Percentiles rank a stretch among this genome's conserved stretches.
Conservation (phyloP, 2,888 invertebrate genomes). For the Cephus rjabovi region DNA sequence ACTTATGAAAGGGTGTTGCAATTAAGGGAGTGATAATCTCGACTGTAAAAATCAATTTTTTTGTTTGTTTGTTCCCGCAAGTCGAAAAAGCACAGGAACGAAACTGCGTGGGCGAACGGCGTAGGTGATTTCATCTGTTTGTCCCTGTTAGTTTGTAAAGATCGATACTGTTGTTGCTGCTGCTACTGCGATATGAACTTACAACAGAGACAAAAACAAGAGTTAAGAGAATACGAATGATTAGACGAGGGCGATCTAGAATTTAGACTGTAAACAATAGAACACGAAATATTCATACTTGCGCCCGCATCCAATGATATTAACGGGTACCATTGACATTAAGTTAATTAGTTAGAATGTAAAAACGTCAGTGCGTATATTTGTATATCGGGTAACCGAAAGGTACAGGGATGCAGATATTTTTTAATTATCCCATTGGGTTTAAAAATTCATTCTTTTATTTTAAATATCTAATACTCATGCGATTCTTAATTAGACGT, state of each 20-base stretch:
- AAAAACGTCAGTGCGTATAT: not conserved
- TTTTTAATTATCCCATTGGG: slow-evolving; percentile 13
- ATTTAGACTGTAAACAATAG: not conserved
- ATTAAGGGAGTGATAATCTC: slow-evolving; percentile 21
- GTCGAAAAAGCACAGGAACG: not conserved
- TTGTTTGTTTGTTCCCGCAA: not conserved
- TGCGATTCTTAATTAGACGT: slow-evolving; percentile 27
- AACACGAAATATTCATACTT: slow-evolving; percentile 3
- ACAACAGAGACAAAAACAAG: not conserved
- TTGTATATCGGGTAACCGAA: slow-evolving; percentile 10
- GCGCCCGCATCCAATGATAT: slow-evolving; percentile 22
- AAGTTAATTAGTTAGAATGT: slow-evolving; percentile 1
- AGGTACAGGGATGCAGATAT: not conserved
- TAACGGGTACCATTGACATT: slow-evolving; percentile 22
- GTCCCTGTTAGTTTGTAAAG: not conserved
- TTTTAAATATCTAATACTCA: slow-evolving; percentile 51
- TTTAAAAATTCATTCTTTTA: slow-evolving; percentile 39
- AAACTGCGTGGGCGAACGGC: not conserved
- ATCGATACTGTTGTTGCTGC: not conserved
- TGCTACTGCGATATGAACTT: not conserved
- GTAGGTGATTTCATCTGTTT: not conserved
- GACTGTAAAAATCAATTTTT: not conserved
- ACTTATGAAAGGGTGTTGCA: slow-evolving; percentile 32
- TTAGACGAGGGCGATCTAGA: not conserved
- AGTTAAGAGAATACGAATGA: not conserved